phyloP scores from a whole-genome alignment of 2,797 vertebrate genomes.

The Ispidina picta region DNA sequence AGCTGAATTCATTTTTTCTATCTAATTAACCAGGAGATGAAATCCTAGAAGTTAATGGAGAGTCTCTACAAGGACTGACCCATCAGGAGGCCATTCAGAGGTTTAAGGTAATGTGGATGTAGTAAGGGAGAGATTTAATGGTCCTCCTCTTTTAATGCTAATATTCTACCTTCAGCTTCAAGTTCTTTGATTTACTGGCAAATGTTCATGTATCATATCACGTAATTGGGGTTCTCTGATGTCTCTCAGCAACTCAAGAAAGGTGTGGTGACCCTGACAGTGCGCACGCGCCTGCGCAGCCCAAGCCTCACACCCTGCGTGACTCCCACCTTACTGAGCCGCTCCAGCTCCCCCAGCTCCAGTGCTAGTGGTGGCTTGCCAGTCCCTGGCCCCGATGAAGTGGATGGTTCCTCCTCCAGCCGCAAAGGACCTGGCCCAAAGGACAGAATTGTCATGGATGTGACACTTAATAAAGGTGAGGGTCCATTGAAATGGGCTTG shows the following conservation, averaged over 20 bases:
- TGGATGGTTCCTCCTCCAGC: conserved; percentile 61
- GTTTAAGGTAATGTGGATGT: conserved; percentile 87
- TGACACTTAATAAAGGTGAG: conserved; percentile 89
- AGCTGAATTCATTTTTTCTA: conserved; percentile 26
- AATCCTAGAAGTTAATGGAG: conserved; percentile 94
- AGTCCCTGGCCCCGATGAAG: conserved; percentile 73
- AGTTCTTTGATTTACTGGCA: not conserved
- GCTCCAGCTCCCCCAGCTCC: conserved; percentile 91
- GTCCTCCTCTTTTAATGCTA: not conserved
- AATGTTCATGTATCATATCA: rapidly evolving
- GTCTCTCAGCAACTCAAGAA: conserved; percentile 91
- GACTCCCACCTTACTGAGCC: conserved; percentile 89
- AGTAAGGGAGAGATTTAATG: rapidly evolving
- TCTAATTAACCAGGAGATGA: conserved; percentile 87
- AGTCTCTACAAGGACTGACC: conserved; percentile 93
- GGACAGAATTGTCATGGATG: conserved; percentile 95
- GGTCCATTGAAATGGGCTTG: rapidly evolving
- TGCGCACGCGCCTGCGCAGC: conserved; percentile 91
- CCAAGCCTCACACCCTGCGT: conserved; percentile 93
- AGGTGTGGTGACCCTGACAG: conserved; percentile 92
- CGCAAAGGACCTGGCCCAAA: conserved; percentile 89
- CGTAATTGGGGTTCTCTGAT: not conserved
- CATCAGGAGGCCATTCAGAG: conserved; percentile 97
- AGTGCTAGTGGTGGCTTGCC: conserved; percentile 76
- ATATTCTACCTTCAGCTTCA: rapidly evolving